Evolutionary conservation across 2,797 vertebrate genomes (phyloP), one percentile per base, ranked within the genome.

Genomic region (Pantherophis alleghaniensis): DNA sequence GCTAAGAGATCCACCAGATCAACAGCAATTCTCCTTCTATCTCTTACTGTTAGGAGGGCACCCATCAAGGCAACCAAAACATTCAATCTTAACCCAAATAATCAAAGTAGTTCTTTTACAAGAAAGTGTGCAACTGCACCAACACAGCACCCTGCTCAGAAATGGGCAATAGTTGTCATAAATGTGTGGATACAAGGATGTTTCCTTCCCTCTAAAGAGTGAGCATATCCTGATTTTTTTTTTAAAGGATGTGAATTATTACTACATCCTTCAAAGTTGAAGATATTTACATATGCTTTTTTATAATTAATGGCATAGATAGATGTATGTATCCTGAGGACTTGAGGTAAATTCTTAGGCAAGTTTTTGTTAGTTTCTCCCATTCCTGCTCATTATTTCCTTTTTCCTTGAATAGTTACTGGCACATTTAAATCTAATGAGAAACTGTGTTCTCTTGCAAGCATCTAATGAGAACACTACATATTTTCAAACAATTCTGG

Each of bases 391-490:
- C 95, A 87, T 95, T 95, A 96, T 90, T 94, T 92, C 59, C 95
- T 94, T 94, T 96, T 16, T 91, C 90, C 88, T 90, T 93, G 94
- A 95, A 88, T 95, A 94, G 16, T 93, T 95, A 94, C 18, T 92
- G 94, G 95, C 95, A 94, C 89, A 51, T 66, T 95, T 95, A 94
- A 96, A 95, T 79, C 89, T 96, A 96, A 97, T 95, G 95, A 96
- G 95, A 94, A 96, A 94, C 95, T 63, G 12, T 93, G 92, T 95
- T 96, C 92, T 95, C 92, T 59, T 94, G 91, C 94, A 96, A 95
- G 92, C 53, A 95, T 93, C 86, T 96, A 95, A 93, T 87, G 95
- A 95, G 95, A 93, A 87, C 90, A 32, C 93, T 92, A 91, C 92
- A 63, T 90, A 60, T 86, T 93, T 92, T 95, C 51, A 90, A 95